These are phyloP conservation scores for Ginglymostoma cirratum DNA, from an alignment of 2,113 vertebrate species.

Conservation along the genomic window DNA sequence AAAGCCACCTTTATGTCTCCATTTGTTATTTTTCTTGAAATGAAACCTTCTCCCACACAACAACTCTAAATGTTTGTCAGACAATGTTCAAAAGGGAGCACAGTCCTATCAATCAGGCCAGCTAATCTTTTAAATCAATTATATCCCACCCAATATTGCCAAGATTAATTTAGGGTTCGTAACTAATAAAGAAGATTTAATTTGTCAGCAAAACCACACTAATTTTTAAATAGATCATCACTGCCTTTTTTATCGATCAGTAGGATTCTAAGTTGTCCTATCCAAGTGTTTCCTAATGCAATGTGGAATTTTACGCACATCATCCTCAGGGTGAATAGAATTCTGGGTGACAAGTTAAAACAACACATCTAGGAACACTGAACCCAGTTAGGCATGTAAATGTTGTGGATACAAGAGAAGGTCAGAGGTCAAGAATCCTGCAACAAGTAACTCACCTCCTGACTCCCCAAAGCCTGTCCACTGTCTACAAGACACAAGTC, in stretches of 20 bases:
- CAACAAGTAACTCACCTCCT: no score
- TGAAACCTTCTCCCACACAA: neutral
- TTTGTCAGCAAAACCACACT: neutral
- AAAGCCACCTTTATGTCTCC: neutral
- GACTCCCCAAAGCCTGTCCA: no score
- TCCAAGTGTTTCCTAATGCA: no score
- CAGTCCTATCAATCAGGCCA: neutral
- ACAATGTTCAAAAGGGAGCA: neutral
- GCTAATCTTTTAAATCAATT: neutral
- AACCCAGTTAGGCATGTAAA: no score
- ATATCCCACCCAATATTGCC: neutral
- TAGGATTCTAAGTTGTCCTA: no score
- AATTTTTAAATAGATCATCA: neutral
- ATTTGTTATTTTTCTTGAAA: neutral
- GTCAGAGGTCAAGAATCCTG: no score
- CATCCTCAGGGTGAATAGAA: no score
- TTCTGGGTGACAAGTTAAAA: neutral
- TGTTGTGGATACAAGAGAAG: no score
- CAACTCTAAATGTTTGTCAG: neutral
- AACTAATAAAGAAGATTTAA: neutral
- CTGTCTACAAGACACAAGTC: no score
- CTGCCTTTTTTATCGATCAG: neutral
- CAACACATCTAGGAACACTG: neutral
- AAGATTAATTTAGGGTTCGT: neutral
- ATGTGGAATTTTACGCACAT: no score